A percentile compares a stretch with the other conserved stretches of the same genome.
These are phyloP conservation scores for Fratercula arctica DNA, from an alignment of 2,797 vertebrate species.

Conservation along the genomic window DNA sequence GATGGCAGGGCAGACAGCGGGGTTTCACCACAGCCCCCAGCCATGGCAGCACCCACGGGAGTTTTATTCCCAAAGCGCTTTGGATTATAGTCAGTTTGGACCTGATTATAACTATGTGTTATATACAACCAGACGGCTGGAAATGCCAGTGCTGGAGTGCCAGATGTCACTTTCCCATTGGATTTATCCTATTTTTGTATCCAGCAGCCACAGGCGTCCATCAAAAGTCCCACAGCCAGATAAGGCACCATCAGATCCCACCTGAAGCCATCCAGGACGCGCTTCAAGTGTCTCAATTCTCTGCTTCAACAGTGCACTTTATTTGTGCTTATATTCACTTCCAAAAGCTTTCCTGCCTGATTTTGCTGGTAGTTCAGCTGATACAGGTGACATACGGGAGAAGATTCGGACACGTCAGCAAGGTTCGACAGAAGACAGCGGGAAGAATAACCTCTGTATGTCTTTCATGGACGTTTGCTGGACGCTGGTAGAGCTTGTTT, in stretches of 20 bases:
- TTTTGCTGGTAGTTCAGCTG: fast-evolving
- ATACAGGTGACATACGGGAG: background rate
- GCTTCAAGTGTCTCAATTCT: background rate
- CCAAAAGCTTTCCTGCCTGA: background rate
- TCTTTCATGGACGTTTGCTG: background rate
- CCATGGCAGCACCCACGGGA: background rate
- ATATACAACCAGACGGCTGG: background rate
- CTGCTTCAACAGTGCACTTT: background rate
- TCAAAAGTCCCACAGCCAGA: background rate
- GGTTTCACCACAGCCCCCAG: background rate
- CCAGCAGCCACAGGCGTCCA: fast-evolving
- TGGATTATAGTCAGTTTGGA: too few relatives aligned
- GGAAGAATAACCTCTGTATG: fast-evolving
- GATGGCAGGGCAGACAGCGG: background rate
- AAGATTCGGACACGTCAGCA: fast-evolving
- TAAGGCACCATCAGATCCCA: background rate
- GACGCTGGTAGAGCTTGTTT: background rate
- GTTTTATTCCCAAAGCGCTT: background rate
- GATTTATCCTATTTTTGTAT: fast-evolving
- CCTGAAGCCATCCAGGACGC: fast-evolving
- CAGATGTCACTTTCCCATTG: fast-evolving
- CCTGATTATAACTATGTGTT: fast-evolving
- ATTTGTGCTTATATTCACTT: background rate
- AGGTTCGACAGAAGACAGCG: background rate
- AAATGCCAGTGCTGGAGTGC: fast-evolving